Base-by-base conservation (phyloP, 2,113 vertebrate genomes). In the Alouatta palliata region DNA sequence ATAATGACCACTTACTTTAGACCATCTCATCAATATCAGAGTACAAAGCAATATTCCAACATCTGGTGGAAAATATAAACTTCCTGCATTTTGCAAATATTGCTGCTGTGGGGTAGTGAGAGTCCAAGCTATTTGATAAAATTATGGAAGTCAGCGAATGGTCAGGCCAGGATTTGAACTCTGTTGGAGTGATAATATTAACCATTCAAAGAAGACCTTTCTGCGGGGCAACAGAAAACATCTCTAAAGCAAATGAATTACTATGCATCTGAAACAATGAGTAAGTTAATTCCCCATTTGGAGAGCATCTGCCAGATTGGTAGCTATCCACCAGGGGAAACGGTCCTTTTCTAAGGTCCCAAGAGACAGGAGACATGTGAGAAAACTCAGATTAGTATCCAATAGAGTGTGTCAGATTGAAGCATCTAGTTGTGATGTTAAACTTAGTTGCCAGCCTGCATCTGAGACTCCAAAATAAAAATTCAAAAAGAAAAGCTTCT, bases 1-100 rank as follows among this genome's bases (percentile, higher is more conserved):
- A 96, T 95, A 97, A 98, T 97, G 81, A 97, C 88, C 94, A 86
- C 91, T 97, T 94, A 71, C 90, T 96, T 79, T 79, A n/a, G 87
- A 97, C 79, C 90, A 97, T 97, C 66, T 92, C 88, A 61, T 96
- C 66, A 95, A 96, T 86, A 95, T 86, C 84, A 85, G 93, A 95
- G 58, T 68, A 94, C 92, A 97, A 93, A 92, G 35, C 71, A 86
- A 82, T 96, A 94, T 79, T 88, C 16, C 49, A 85, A 93, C 92
- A 96, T 90, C 75, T 85, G 87, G 8, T 64, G 89, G 88, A 96
- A 97, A 97, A 94, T 54, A 61, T 21, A 95, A 77, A 85, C 82
- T 87, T 91, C 87, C 64, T 83, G 32, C 77, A 79, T 90, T 95
- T 97, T 84, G 88, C 92, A 87, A 98, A 85, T 85, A 92, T 91